phyloP scores from a whole-genome alignment of 2,113 vertebrate species.

The Danionella cerebrum region DNA sequence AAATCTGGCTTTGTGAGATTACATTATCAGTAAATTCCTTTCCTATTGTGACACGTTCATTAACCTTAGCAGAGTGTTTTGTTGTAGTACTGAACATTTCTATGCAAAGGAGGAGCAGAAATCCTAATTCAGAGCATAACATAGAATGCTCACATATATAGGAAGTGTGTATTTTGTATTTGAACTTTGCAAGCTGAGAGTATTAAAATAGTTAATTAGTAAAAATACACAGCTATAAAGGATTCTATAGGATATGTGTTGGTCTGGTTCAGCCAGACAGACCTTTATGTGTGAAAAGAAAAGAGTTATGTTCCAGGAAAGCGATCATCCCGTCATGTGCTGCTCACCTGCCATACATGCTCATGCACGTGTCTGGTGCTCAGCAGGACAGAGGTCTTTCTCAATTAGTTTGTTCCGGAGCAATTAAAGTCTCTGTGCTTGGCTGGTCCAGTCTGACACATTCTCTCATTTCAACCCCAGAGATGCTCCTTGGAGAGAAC shows the following conservation, averaged over 20 bases:
- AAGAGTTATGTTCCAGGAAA: background rate
- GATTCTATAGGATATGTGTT: background rate
- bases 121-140: no score
- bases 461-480: constrained; percentile 11
- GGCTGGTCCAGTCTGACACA: constrained; percentile 24
- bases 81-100: no score
- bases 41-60: no score
- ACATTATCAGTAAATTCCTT: no score
- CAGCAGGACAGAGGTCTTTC: background rate
- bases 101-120: no score
- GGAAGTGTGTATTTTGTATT: no score
- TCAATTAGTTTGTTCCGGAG: background rate
- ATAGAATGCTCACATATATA: no score
- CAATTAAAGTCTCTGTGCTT: constrained; percentile 29
- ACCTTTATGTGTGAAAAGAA: background rate
- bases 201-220: no score
- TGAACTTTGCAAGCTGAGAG: no score
- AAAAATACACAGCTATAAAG: no score
- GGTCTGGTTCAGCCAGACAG: background rate
- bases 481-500: constrained; percentile 10
- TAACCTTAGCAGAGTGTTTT: no score
- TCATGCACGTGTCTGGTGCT: background rate
- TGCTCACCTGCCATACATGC: background rate
- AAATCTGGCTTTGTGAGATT: no score
- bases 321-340: constrained; percentile 1